A percentile compares a stretch with the other conserved stretches of the same genome.
Conservation (phyloP, 2,797 vertebrate genomes). For the Florisuga fusca region DNA sequence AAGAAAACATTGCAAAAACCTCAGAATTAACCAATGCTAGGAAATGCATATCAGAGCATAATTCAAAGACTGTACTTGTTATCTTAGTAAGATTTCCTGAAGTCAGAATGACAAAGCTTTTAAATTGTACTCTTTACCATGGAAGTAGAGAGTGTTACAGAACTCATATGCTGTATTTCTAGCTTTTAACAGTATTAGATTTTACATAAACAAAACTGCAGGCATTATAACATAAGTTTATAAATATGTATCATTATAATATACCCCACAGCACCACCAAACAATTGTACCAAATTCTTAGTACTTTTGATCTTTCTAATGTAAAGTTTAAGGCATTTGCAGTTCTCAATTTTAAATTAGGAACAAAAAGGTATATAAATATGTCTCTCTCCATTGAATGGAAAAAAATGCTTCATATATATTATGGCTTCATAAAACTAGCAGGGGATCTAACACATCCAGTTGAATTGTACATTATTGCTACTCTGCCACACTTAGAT, state of each 20-base stretch:
- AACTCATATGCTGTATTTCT: neutral
- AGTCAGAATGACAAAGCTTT: neutral
- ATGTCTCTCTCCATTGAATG: neutral
- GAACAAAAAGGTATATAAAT: neutral
- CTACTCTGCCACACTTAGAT: slow-evolving; percentile 15
- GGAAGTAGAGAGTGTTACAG: neutral
- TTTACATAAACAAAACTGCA: neutral
- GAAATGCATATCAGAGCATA: neutral
- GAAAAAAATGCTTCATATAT: slow-evolving; percentile 18
- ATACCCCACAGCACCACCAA: neutral
- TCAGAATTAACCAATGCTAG: neutral
- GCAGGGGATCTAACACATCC: neutral
- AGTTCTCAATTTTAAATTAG: slow-evolving; percentile 16
- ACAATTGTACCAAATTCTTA: neutral
- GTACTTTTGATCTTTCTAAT: neutral
- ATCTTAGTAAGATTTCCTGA: neutral
- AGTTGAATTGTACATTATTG: neutral
- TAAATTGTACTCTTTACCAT: neutral
- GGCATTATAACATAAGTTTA: neutral
- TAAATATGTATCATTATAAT: neutral
- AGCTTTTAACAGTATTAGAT: neutral
- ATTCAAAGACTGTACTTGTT: neutral
- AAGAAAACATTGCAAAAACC: neutral
- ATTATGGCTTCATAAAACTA: slow-evolving; percentile 14
- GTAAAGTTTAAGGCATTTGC: neutral